Evolutionary conservation across 2,113 vertebrate genomes (phyloP).

Genomic region (Hypanus sabinus): DNA sequence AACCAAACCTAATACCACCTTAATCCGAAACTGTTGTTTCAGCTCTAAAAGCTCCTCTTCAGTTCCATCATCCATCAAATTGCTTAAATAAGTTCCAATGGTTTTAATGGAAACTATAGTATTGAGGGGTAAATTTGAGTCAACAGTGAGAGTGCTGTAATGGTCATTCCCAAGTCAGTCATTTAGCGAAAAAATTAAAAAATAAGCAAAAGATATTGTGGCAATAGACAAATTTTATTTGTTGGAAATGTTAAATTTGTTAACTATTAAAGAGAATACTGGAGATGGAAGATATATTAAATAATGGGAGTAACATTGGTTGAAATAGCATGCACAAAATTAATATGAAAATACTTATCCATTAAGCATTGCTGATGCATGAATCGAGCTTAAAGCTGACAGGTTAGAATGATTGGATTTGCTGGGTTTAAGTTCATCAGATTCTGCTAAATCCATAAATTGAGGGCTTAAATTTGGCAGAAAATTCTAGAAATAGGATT

Average conservation of each 20-base stretch:
- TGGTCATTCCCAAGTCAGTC: not conserved
- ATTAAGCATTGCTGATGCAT: not conserved
- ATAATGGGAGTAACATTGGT: not conserved
- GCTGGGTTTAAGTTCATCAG: not conserved
- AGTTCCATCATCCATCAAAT: not conserved
- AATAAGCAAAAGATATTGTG: no score
- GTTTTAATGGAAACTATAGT: not conserved
- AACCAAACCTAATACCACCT: not conserved
- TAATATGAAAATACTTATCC: not conserved
- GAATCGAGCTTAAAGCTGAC: not conserved
- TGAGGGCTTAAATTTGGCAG: not conserved
- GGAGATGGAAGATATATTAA: not conserved
- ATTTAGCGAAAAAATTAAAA: no score
- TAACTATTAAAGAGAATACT: not conserved
- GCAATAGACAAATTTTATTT: not conserved
- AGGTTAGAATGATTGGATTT: not conserved
- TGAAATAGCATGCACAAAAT: not conserved
- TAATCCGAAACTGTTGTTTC: not conserved
- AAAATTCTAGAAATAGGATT: not conserved
- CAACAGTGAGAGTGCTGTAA: not conserved
- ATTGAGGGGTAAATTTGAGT: not conserved
- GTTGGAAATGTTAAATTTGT: not conserved
- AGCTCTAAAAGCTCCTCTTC: not conserved
- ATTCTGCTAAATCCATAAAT: not conserved
- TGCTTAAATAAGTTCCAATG: not conserved